A percentile compares a stretch with the other conserved stretches of the same genome.
These are phyloP conservation scores for Sesia bembeciformis DNA, from an alignment of 2,888 invertebrate genomes.

Conservation along the genomic window DNA sequence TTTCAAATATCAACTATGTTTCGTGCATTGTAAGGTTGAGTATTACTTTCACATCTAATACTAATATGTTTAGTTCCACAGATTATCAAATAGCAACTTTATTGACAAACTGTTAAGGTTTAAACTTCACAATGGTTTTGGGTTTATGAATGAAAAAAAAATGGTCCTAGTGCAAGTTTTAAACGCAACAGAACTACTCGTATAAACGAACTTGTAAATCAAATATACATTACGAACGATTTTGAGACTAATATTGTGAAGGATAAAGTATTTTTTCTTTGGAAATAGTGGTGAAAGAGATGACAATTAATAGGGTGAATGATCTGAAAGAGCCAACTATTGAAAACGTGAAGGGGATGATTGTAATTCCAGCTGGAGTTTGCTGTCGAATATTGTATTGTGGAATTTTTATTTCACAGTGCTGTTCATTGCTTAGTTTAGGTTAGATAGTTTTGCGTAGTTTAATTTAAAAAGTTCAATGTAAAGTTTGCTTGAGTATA, in stretches of 20 bases:
- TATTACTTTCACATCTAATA: neutral
- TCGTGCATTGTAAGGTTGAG: neutral
- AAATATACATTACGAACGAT: slow-evolving; percentile 10
- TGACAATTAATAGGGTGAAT: slow-evolving; percentile 64
- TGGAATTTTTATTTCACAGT: neutral
- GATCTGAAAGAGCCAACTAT: slow-evolving; percentile 50
- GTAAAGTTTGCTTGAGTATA: neutral
- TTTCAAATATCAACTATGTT: neutral
- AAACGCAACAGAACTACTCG: slow-evolving; percentile 37
- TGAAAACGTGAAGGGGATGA: slow-evolving; percentile 22
- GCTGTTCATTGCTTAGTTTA: neutral
- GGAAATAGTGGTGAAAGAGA: slow-evolving; percentile 20
- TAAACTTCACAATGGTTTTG: neutral
- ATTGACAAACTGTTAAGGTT: neutral
- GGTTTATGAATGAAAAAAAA: neutral
- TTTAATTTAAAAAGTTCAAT: neutral
- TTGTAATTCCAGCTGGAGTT: neutral
- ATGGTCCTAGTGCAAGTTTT: slow-evolving; percentile 29
- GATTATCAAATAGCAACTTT: neutral
- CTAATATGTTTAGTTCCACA: neutral
- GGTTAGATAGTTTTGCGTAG: neutral
- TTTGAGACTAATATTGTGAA: slow-evolving; percentile 1
- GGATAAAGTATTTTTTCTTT: slow-evolving; percentile 20
- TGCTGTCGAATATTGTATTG: neutral
- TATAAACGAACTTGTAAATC: slow-evolving; percentile 43